These are phyloP conservation scores for Cephus pygmeus DNA, from an alignment of 2,888 invertebrate genomes.

Conservation along the genomic window DNA sequence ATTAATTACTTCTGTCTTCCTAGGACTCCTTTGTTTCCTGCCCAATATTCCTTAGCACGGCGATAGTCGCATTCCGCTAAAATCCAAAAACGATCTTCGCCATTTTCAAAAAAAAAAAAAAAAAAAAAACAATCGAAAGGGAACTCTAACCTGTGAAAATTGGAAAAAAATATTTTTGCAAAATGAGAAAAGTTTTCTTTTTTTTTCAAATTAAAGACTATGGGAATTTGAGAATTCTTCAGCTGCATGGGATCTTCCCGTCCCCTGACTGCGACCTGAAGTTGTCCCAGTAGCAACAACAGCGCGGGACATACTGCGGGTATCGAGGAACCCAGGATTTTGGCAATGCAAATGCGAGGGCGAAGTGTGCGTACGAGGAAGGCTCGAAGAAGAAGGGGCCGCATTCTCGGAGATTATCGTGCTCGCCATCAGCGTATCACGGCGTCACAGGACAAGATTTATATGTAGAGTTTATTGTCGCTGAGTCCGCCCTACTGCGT, in stretches of 20 bases:
- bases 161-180: no score
- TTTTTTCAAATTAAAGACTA: background rate
- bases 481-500: slow-evolving; percentile 67
- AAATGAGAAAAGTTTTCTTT: no score
- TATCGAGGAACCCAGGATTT: slow-evolving; percentile 27
- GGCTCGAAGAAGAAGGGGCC: slow-evolving; percentile 52
- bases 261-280: background rate
- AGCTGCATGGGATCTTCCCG: background rate
- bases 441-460: slow-evolving; percentile 66
- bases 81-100: background rate
- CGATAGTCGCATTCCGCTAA: background rate
- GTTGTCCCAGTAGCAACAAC: background rate
- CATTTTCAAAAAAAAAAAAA: background rate
- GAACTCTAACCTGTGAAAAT: no score
- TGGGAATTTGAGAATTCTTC: background rate
- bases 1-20: slow-evolving; percentile 36
- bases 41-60: background rate
- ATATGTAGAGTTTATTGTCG: slow-evolving; percentile 67
- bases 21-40: slow-evolving; percentile 26
- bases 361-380: slow-evolving; percentile 7
- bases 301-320: background rate
- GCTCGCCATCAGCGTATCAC: slow-evolving; percentile 67
- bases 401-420: slow-evolving; percentile 67
- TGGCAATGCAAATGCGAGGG: slow-evolving; percentile 43
- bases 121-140: no score